Conservation (phyloP, 2,888 invertebrate species). For the Cephus nigrinus region DNA sequence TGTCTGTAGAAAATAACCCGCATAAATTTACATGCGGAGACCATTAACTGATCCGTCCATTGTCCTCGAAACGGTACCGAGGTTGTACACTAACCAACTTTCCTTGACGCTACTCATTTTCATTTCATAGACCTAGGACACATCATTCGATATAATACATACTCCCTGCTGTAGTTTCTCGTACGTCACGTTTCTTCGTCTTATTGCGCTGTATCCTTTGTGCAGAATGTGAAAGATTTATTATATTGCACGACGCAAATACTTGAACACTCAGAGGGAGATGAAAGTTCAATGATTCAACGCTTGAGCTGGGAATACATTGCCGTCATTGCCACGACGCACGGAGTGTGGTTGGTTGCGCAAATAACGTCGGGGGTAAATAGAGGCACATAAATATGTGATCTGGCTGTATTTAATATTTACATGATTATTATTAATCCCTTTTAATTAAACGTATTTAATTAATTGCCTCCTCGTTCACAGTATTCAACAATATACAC, state of each 20-base stretch:
- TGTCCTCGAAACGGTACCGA: background rate
- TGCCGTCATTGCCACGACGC: background rate
- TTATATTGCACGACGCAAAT: background rate
- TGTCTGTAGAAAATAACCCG: background rate
- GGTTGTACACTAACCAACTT: background rate
- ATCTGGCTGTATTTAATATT: constrained; percentile 22
- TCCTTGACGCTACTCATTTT: background rate
- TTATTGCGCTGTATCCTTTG: background rate
- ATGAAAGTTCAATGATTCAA: background rate
- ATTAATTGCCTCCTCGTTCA: constrained; percentile 16
- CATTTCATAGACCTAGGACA: background rate
- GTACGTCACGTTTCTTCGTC: background rate
- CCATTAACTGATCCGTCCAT: background rate
- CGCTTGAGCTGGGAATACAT: background rate
- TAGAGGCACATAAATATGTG: background rate
- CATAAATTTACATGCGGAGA: background rate
- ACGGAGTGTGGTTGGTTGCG: background rate
- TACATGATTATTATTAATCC: constrained; percentile 27
- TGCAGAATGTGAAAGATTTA: background rate
- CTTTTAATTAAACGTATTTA: constrained; percentile 20
- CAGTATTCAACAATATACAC: constrained; percentile 17
- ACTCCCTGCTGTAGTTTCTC: background rate
- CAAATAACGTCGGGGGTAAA: background rate
- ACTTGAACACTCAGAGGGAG: background rate
- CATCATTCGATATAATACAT: background rate